Evolutionary conservation across 2,888 invertebrate species (phyloP), one percentile per base, ranked within the genome.

Genomic region (Nemurella pictetii): DNA sequence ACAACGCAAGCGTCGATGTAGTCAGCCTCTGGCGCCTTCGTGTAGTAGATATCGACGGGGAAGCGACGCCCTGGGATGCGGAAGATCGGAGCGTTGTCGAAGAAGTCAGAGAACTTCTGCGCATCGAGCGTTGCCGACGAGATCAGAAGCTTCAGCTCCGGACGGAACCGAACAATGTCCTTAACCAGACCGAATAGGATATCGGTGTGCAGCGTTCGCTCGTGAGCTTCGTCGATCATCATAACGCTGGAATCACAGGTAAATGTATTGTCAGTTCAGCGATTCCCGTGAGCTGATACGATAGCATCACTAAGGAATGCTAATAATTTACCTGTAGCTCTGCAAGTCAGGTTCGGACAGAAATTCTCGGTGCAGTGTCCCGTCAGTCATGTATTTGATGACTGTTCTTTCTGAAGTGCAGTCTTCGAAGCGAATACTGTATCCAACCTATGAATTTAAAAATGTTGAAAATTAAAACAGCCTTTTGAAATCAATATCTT

Each of bases 161-260:
- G 94, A 86, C 99, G 93, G 91, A 98, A 98, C 85, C 98, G 92
- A 0, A 98, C 95, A 86, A 99, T 98, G 90, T 99, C 99, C 91
- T 97, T 97, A 0, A 99, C 98, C 84, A 99, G 92, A 0, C 99
- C 99, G 91, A 99, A 99, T 72, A 99, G 92, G 88, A 99, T 97
- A 90, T 99, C 99, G 0, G 99, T 99, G 89, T 99, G 99, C 0
- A 99, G 92, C 0, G 99, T 99, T 75, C 99, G 92, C 90, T 99
- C 99, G 91, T 99, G 99, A 86, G 99, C 99, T 92, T 99, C 99
- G 90, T 99, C 99, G 89, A 99, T 98, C 85, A 99, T 99, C 96
- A 99, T 97, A 0, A 99, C 99, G 92, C 97, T 98, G 87, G 20
- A 87, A 87, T 55, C 1, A 75, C 28, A 83, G 86, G 86, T 86